Percentiles rank a stretch among this genome's conserved stretches.
Evolutionary conservation across 2,113 vertebrate species (phyloP).

Genomic region (Bothrops jararaca): DNA sequence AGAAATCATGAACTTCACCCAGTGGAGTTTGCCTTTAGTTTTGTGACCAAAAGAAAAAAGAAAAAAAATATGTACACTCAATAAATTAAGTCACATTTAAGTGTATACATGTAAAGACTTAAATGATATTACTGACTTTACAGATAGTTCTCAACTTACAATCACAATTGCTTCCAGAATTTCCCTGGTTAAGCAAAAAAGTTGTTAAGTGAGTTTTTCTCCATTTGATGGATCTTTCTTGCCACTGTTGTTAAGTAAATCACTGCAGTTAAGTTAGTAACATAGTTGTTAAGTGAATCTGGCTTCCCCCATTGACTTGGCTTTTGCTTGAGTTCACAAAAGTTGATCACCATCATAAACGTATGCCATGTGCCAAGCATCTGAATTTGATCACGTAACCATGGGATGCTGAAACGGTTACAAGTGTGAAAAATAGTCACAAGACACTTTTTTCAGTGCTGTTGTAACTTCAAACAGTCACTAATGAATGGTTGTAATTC

Average conservation of each 20-base stretch:
- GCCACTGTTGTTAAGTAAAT: too few species aligned
- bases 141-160: too few species aligned
- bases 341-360: too few species aligned
- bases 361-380: not conserved
- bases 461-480: not conserved
- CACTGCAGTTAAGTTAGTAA: too few species aligned
- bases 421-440: not conserved
- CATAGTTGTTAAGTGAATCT: too few species aligned
- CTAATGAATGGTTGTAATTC: not conserved
- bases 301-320: too few species aligned
- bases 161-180: too few species aligned
- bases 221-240: too few species aligned
- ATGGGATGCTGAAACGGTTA: not conserved
- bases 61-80: not conserved
- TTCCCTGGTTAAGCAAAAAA: too few species aligned
- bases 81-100: not conserved
- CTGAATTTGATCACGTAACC: not conserved
- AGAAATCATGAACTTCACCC: not conserved
- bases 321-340: too few species aligned
- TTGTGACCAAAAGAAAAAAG: not conserved
- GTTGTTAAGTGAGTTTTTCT: too few species aligned
- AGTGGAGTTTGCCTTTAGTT: not conserved
- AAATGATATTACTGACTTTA: not conserved
- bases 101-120: not conserved
- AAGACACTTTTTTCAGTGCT: not conserved